Conservation (phyloP, 2,113 vertebrate genomes). For the Cyrtonyx montezumae region DNA sequence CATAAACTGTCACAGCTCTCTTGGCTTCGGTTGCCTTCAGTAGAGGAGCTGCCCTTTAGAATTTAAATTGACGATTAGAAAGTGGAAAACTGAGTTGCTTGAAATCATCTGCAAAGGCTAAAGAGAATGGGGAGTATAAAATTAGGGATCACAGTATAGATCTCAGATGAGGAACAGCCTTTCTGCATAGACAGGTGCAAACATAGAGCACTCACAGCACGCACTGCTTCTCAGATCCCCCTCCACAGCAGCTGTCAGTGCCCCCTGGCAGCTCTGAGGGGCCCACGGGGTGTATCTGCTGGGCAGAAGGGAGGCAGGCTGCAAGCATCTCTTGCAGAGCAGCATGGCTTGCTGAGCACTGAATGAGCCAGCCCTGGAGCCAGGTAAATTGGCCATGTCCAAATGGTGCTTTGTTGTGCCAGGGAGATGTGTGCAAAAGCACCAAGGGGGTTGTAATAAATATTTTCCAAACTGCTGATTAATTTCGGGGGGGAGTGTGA, state of each 20-base stretch:
- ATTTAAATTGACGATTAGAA: slow-evolving; percentile 43
- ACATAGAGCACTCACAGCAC: not conserved
- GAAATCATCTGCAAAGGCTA: slow-evolving; percentile 32
- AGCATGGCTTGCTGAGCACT: not conserved
- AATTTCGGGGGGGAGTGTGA: not conserved
- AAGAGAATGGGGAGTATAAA: not conserved
- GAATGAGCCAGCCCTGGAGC: not conserved
- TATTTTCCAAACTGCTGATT: not conserved
- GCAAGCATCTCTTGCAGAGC: not conserved
- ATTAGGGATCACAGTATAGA: not conserved
- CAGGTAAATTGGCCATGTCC: not conserved
- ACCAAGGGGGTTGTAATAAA: not conserved
- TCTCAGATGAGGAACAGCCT: slow-evolving; percentile 7
- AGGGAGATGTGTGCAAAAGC: not conserved
- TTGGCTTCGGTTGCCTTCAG: slow-evolving; percentile 13
- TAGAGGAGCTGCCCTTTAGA: slow-evolving; percentile 44
- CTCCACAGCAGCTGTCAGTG: not conserved
- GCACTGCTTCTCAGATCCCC: not conserved
- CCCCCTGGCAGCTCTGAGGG: not conserved
- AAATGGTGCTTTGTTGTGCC: not conserved
- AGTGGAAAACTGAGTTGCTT: slow-evolving; percentile 41
- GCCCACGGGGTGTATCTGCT: not conserved
- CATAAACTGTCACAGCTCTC: slow-evolving; percentile 56
- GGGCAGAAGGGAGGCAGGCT: not conserved
- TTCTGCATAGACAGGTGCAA: slow-evolving; percentile 15